Evolutionary conservation across 2,888 invertebrate genomes (phyloP), one percentile per base, ranked within the genome.

Genomic region (Aspidapion aeneum): DNA sequence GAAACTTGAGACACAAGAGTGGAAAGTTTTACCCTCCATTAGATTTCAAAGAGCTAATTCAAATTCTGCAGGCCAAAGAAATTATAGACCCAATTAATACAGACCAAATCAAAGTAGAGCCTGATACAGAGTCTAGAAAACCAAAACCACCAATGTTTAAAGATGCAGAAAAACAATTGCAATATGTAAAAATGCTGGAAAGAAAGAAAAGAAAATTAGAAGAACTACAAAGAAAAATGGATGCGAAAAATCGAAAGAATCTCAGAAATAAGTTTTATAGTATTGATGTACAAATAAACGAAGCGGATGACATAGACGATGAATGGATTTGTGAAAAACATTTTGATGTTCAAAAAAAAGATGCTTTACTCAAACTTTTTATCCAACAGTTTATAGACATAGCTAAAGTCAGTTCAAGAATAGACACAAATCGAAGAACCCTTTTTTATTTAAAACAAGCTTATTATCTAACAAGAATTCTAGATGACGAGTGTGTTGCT

Each of bases 341-440:
- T 57, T 71, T 90, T 75, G 87, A 88, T 61, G 74, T 83, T 1
- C 81, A 85, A 64, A 83, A 89, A 58, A 82, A 86, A 56, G 82
- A 86, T n/a, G 78, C 85, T 61, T 81, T 92, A 1, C 77, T 92
- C 0, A 86, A 87, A 73, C 87, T 89, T 72, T 89, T 93, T 71
- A 86, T 91, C 57, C 82, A 86, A 18, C 90, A 91, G 72, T 88
- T 90, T 71, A 84, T 91, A 48, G 83, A 85, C 59, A 89, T 92
- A 84, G 86, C 89, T 0, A 83, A 86, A 60, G 84, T 83, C 57
- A 87, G 89, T 66, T 84, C 85, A 17, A 83, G 84, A 66, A 86
- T 88, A 66, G 83, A 85, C 12, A 84, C 87, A 0, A 79, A 82
- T 18, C 80, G 83, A 62, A 87, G 89, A 72, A 87, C 88, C 5